phyloP scores from a whole-genome alignment of 2,113 vertebrate species.

The Tauraco erythrolophus region DNA sequence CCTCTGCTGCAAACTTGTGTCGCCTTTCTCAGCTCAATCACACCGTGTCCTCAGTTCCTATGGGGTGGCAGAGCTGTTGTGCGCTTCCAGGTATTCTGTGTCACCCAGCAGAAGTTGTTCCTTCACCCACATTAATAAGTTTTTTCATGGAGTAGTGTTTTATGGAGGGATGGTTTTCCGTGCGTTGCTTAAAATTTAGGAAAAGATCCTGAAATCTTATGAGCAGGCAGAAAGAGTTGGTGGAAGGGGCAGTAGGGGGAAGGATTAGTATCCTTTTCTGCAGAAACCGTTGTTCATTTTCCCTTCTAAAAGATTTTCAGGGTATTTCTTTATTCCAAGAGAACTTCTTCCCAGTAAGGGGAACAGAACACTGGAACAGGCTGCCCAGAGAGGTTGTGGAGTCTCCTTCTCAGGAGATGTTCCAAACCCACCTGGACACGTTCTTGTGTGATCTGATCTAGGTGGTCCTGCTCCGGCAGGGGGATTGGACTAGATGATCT shows the following conservation, averaged over 20 bases:
- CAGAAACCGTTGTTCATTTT: background rate
- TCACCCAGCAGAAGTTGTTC: background rate
- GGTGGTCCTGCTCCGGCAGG: too few relatives aligned
- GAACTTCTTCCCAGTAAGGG: too few relatives aligned
- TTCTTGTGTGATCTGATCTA: too few relatives aligned
- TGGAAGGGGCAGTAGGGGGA: too few relatives aligned
- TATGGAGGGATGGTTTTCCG: background rate
- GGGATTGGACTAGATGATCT: too few relatives aligned
- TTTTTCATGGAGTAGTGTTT: background rate
- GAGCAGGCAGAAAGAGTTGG: background rate
- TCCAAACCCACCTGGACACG: too few relatives aligned
- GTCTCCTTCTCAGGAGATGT: too few relatives aligned
- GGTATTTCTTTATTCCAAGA: background rate
- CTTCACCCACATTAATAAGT: background rate
- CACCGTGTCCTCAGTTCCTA: background rate
- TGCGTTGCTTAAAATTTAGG: background rate
- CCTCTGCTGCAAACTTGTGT: background rate
- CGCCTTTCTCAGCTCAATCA: background rate
- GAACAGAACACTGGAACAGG: too few relatives aligned
- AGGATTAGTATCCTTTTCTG: background rate
- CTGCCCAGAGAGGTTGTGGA: too few relatives aligned
- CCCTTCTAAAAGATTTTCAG: background rate
- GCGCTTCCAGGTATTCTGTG: background rate
- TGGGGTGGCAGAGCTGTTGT: background rate
- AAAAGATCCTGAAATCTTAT: background rate